These are phyloP conservation scores for Tribolium freemani DNA, from an alignment of 2,888 invertebrate genomes.

Conservation along the genomic window DNA sequence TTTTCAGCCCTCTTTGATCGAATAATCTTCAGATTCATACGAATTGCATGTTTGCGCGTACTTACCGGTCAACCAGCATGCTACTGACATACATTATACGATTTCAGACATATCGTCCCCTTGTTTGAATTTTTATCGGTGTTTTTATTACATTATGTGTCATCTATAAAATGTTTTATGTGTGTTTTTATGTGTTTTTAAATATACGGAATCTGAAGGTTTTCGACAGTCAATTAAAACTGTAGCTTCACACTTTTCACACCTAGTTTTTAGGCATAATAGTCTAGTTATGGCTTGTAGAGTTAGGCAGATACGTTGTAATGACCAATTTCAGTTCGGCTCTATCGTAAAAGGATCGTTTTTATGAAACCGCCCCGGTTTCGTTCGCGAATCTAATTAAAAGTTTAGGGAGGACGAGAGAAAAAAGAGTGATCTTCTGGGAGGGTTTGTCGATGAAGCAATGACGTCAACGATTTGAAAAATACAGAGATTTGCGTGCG, in stretches of 20 bases:
- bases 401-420: conserved; percentile 19
- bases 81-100: background rate
- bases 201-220: conserved; percentile 21
- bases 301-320: background rate
- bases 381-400: conserved; percentile 30
- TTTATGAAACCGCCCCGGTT: conserved; percentile 18
- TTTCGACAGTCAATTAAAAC: conserved; percentile 12
- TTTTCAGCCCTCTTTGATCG: background rate
- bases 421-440: conserved; percentile 10
- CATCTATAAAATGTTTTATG: conserved; percentile 18
- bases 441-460: conserved; percentile 10
- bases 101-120: conserved; percentile 2
- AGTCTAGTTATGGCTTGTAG: conserved; percentile 23
- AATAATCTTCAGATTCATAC: conserved; percentile 32
- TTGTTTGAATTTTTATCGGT: conserved; percentile 8
- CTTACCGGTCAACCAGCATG: conserved; percentile 9
- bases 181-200: conserved; percentile 9
- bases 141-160: conserved; percentile 8
- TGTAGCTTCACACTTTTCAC: conserved; percentile 22
- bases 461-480: conserved; percentile 17
- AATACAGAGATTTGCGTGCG: conserved; percentile 4
- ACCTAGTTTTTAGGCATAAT: conserved; percentile 2
- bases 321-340: conserved; percentile 28
- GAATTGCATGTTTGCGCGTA: background rate
- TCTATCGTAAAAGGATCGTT: conserved; percentile 19